Evolutionary conservation across 1,140 invertebrate species (phyloP).

Genomic region (Penaeus vannamei): DNA sequence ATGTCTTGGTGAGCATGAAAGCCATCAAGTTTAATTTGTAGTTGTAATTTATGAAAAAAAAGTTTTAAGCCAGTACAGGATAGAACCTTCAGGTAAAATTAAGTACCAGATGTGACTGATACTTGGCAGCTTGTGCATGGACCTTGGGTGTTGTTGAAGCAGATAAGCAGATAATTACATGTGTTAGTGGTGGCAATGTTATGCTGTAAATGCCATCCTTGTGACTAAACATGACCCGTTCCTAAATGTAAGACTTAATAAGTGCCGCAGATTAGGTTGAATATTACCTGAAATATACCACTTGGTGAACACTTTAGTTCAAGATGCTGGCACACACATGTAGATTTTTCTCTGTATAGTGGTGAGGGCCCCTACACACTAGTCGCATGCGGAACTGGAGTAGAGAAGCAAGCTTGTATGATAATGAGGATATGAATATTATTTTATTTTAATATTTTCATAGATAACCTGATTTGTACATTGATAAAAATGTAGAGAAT

Average conservation of each 20-base stretch:
- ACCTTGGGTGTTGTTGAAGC: conserved; percentile 1
- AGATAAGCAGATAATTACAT: not conserved
- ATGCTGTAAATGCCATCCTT: conserved; percentile 17
- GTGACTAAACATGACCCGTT: conserved; percentile 47
- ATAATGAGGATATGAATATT: not conserved
- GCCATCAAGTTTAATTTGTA: conserved; percentile 7
- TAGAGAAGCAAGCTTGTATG: conserved; percentile 23
- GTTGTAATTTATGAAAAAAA: conserved; percentile 37
- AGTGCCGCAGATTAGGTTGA: conserved; percentile 3
- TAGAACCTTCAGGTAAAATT: not conserved
- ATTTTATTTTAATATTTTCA: not conserved
- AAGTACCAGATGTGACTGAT: conserved; percentile 23
- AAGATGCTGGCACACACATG: conserved; percentile 27
- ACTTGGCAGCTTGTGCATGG: conserved; percentile 40
- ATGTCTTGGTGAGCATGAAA: not conserved
- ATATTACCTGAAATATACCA: not conserved
- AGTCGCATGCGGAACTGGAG: conserved; percentile 53
- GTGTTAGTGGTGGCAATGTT: conserved; percentile 10
- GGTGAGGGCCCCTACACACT: conserved; percentile 42
- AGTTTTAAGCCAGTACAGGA: not conserved
- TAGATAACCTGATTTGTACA: not conserved
- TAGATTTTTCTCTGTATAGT: conserved; percentile 53
- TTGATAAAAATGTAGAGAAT: not conserved
- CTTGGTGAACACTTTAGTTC: conserved; percentile 12
- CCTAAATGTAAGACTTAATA: conserved; percentile 35